These are phyloP conservation scores for Dryobotodes eremita DNA, from an alignment of 2,888 invertebrate genomes.

Conservation along the genomic window DNA sequence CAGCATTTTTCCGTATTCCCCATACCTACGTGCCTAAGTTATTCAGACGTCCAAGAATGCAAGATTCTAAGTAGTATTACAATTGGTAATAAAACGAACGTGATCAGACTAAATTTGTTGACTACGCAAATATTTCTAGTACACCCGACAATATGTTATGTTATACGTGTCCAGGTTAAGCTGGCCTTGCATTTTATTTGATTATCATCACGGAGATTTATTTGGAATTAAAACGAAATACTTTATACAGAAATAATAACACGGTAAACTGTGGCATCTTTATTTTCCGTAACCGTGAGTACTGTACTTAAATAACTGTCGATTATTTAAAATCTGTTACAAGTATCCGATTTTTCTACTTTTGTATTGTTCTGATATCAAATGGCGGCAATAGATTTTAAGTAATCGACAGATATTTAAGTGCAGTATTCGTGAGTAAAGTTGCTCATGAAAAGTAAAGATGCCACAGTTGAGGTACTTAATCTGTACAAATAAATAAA, in stretches of 20 bases:
- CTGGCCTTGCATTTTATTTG: not conserved
- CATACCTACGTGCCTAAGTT: conserved; percentile 43
- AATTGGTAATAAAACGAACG: conserved; percentile 61
- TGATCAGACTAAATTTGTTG: conserved; percentile 51
- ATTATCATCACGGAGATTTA: not conserved
- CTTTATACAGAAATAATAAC: not conserved
- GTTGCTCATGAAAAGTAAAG: too few species aligned
- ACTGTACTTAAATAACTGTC: too few species aligned
- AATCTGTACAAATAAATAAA: too few species aligned
- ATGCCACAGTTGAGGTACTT: too few species aligned
- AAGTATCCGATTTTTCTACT: too few species aligned
- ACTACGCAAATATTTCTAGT: conserved; percentile 51
- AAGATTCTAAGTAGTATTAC: conserved; percentile 62
- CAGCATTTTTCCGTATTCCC: conserved; percentile 51
- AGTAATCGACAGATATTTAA: too few species aligned
- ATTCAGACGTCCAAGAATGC: conserved; percentile 55
- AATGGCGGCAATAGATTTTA: too few species aligned
- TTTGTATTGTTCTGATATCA: too few species aligned
- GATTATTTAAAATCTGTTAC: too few species aligned
- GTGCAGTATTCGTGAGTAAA: too few species aligned
- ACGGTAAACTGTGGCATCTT: too few species aligned
- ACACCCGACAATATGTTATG: not conserved
- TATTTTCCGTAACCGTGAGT: too few species aligned
- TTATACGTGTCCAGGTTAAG: not conserved
- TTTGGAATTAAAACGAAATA: not conserved